phyloP scores from a whole-genome alignment of 1,140 invertebrate species.

The Tachypleus tridentatus region DNA sequence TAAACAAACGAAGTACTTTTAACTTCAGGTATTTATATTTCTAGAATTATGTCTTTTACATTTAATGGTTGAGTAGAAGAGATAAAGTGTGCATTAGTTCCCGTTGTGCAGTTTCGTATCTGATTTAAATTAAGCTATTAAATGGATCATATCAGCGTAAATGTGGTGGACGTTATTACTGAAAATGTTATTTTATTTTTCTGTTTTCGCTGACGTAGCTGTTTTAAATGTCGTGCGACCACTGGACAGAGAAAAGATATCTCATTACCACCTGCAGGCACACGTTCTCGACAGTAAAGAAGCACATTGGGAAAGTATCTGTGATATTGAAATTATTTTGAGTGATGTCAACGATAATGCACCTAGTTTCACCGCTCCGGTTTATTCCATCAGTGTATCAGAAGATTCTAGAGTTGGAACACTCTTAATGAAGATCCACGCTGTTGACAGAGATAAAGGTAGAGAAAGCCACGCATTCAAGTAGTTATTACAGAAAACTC shows the following conservation, averaged over 20 bases:
- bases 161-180: too few species aligned
- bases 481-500: too few species aligned
- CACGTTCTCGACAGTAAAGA: conserved; percentile 33
- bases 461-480: too few species aligned
- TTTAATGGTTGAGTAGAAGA: too few species aligned
- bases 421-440: conserved; percentile 41
- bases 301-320: conserved; percentile 15
- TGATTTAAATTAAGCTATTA: too few species aligned
- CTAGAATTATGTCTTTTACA: too few species aligned
- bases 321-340: conserved; percentile 58
- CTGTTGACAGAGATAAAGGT: conserved; percentile 63
- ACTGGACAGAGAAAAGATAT: conserved; percentile 70
- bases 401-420: conserved; percentile 59
- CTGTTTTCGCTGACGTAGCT: too few species aligned
- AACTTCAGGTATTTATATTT: too few species aligned
- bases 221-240: conserved; percentile 51
- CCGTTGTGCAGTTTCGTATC: too few species aligned
- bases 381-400: conserved; percentile 44
- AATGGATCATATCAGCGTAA: too few species aligned
- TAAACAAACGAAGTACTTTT: too few species aligned
- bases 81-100: too few species aligned
- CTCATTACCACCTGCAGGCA: conserved; percentile 55
- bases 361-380: conserved; percentile 58
- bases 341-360: conserved; percentile 79
- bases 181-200: background rate